Base-by-base conservation (phyloP, 2,888 invertebrate genomes). In the Leptinotarsa juncta region DNA sequence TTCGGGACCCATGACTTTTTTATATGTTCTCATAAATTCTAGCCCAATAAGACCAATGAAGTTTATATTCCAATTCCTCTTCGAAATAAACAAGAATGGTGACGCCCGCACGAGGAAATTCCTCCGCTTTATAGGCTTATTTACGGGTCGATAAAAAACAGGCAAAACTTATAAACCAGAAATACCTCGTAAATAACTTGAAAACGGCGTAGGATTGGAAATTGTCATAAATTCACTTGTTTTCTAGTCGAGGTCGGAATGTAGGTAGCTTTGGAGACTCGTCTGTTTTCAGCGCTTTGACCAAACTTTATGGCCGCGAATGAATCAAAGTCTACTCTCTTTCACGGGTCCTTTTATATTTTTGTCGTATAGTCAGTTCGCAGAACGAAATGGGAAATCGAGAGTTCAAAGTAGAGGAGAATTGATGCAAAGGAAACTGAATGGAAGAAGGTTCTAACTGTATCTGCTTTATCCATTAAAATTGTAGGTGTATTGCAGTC, bases 201-300 rank as follows among this genome's bases (percentile, higher is more conserved):
- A 68, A 20, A 68, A 68, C 18, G 55, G 55, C 68, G 55, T 53
- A 55, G 68, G 42, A 68, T 55, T 68, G 68, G 68, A 68, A 42
- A 57, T 68, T 68, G 68, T 68, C 68, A 68, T 68, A 68, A 68
- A 68, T 68, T 55, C 55, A 55, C 68, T 68, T 68, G 68, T 68
- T 68, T 68, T 62, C 10, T 3, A n/a, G 62, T 62, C 48, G 68
- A 53, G 68, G 68, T 68, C 18, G 68, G 18, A 18, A 53, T 42
- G 67, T 53, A 55, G 68, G 68, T 68, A 68, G 68, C 67, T 67
- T 67, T 68, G 55, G 68, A 68, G 68, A 68, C 68, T 68, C 68
- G 68, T 57, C 68, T 68, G 67, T 67, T 67, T 60, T 53, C 67
- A 26, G 55, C n/a, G 55, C 55, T 57, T 57, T 55, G 49, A 57